These are phyloP conservation scores for Pagetopsis macropterus DNA, from an alignment of 2,797 vertebrate genomes.

Conservation along the genomic window DNA sequence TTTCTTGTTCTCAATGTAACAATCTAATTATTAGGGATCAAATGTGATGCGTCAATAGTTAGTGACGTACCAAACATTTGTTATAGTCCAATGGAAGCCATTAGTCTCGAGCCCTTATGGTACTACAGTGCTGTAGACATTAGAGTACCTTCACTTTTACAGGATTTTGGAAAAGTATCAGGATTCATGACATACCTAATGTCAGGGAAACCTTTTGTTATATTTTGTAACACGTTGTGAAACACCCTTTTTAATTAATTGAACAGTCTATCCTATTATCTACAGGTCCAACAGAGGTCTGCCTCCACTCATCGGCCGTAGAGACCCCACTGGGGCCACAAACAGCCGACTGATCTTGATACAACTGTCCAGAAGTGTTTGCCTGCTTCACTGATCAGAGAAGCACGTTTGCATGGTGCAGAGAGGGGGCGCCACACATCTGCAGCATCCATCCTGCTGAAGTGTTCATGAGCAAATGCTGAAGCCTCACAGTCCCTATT, in stretches of 20 bases:
- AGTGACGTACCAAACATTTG: no score
- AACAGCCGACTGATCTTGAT: background rate
- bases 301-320: background rate
- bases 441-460: constrained; percentile 8
- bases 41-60: no score
- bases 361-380: background rate
- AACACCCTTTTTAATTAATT: background rate
- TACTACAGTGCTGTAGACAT: no score
- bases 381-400: background rate
- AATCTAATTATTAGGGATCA: no score
- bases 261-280: constrained; percentile 10
- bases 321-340: background rate
- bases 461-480: background rate
- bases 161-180: no score
- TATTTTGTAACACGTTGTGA: background rate
- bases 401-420: background rate
- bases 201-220: background rate
- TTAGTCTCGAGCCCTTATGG: no score
- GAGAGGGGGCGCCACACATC: background rate
- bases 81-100: no score
- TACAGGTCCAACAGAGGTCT: constrained; percentile 23
- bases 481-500: background rate
- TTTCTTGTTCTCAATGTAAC: background rate
- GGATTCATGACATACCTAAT: background rate
- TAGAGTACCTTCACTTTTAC: no score